Conservation (phyloP, 2,797 vertebrate species). For the Glossophaga mutica region DNA sequence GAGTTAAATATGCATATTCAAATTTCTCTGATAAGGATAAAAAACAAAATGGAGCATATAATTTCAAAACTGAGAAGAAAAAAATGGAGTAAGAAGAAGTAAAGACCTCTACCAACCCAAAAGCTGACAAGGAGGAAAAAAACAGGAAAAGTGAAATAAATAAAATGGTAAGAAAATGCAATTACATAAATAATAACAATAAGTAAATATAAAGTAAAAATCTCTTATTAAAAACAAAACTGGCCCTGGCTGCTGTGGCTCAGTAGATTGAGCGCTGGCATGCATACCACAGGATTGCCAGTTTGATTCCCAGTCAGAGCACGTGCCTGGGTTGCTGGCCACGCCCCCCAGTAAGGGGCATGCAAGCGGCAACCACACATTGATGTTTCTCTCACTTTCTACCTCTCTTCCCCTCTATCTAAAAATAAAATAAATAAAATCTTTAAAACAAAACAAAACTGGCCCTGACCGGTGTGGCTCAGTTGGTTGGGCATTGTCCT, state of each 20-base stretch:
- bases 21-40: background rate
- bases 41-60: background rate
- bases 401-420: too few species aligned
- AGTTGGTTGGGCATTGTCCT: too few species aligned
- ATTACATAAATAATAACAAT: background rate
- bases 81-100: background rate
- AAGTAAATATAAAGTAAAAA: background rate
- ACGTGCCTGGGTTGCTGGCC: too few species aligned
- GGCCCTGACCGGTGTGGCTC: too few species aligned
- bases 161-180: background rate
- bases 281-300: too few species aligned
- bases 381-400: too few species aligned
- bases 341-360: too few species aligned
- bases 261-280: too few species aligned
- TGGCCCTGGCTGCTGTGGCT: background rate
- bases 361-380: too few species aligned
- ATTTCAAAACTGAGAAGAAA: background rate
- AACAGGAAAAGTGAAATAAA: background rate
- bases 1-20: background rate
- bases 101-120: background rate
- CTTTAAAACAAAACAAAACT: background rate
- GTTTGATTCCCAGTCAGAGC: too few species aligned
- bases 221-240: background rate
- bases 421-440: too few species aligned
- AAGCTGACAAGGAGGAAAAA: background rate